These are phyloP conservation scores for Drosophila neotestacea DNA, from an alignment of 2,888 invertebrate species.

Conservation along the genomic window DNA sequence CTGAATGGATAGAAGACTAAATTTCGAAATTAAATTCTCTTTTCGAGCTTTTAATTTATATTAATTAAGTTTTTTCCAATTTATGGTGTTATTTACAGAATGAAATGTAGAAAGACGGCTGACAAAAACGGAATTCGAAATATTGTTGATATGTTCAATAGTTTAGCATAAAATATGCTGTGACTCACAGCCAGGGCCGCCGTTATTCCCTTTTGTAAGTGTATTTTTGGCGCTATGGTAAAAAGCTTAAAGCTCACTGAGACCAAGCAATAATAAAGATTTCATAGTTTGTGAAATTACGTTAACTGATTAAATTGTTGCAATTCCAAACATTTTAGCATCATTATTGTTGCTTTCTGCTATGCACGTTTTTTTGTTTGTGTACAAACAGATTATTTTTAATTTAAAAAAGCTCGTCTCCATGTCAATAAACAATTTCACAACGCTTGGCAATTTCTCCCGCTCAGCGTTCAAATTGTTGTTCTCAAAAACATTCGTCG, in stretches of 20 bases:
- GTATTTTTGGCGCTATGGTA: not conserved
- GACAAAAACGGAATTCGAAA: no score
- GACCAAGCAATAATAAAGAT: not conserved
- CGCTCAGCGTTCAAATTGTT: slow-evolving; percentile 34
- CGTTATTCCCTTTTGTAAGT: not conserved
- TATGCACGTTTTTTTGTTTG: slow-evolving; percentile 1
- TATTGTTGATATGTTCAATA: no score
- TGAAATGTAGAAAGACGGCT: no score
- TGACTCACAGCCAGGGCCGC: no score
- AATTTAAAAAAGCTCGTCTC: slow-evolving; percentile 29
- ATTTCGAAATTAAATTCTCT: no score
- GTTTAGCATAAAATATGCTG: no score
- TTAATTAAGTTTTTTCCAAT: no score
- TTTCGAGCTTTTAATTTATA: no score
- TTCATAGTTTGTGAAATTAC: slow-evolving; percentile 33
- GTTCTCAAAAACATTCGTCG: slow-evolving; percentile 6
- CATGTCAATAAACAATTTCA: slow-evolving; percentile 58
- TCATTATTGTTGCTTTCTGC: not conserved
- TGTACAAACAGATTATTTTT: slow-evolving; percentile 16
- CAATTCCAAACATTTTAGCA: slow-evolving; percentile 10
- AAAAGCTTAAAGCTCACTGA: slow-evolving; percentile 8
- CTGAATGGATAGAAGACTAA: no score
- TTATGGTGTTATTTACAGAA: no score
- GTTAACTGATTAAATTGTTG: slow-evolving; percentile 18
- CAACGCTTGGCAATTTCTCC: slow-evolving; percentile 56